phyloP scores from a whole-genome alignment of 1,140 invertebrate genomes.

The Calephelis virginiensis region DNA sequence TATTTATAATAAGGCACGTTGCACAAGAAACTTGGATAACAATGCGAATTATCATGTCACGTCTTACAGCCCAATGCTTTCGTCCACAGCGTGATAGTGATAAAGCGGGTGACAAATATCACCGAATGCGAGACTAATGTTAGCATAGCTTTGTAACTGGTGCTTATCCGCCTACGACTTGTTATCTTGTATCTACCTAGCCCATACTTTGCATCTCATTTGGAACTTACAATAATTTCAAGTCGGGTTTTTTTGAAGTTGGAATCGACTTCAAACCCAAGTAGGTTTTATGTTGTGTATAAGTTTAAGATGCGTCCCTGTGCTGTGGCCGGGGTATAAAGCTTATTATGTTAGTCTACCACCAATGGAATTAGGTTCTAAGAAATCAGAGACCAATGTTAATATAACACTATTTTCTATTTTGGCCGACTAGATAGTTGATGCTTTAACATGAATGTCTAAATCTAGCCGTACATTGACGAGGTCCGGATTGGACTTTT shows the following conservation, averaged over 20 bases:
- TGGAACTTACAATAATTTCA: not conserved
- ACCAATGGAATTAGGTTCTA: no score
- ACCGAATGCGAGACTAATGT: constrained; percentile 17
- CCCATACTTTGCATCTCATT: constrained; percentile 13
- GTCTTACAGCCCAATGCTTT: constrained; percentile 12
- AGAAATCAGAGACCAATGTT: no score
- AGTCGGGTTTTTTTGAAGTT: not conserved
- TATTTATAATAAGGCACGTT: constrained; percentile 1
- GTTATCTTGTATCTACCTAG: constrained; percentile 9
- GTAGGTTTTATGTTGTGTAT: no score
- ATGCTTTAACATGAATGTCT: no score
- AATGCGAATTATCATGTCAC: constrained; percentile 20
- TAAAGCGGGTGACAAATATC: constrained; percentile 19
- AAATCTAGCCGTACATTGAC: no score
- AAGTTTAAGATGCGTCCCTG: no score
- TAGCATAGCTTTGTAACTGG: constrained; percentile 7
- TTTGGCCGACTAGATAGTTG: no score
- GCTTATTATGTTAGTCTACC: no score
- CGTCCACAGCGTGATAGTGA: constrained; percentile 18
- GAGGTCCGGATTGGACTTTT: no score
- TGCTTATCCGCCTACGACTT: constrained; percentile 17
- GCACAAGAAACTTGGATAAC: constrained; percentile 15
- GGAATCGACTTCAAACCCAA: no score
- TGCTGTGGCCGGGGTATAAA: no score
- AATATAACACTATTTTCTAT: no score